Percentiles rank a stretch among this genome's conserved stretches.
Evolutionary conservation across 2,797 vertebrate species (phyloP).

Genomic region (Oceanodroma leucorhoa): DNA sequence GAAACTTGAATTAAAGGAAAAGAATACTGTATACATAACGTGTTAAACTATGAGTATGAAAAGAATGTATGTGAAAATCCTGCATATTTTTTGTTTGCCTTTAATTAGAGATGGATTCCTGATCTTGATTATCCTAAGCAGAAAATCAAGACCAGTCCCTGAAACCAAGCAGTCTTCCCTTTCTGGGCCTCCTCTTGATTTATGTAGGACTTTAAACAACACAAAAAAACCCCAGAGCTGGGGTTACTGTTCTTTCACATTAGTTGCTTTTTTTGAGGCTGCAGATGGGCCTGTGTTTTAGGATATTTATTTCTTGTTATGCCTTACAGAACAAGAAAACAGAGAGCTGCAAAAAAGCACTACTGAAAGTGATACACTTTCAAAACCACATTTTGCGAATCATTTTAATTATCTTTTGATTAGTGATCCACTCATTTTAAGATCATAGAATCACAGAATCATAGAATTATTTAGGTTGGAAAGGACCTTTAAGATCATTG

Average conservation of each 20-base stretch:
- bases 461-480: background rate
- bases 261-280: constrained; percentile 23
- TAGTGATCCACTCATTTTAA: background rate
- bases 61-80: constrained; percentile 70
- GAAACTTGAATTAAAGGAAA: constrained; percentile 48
- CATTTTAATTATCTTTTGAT: background rate
- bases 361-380: background rate
- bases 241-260: constrained; percentile 45
- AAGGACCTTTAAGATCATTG: background rate
- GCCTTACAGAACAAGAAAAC: constrained; percentile 36
- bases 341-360: background rate
- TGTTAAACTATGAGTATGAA: constrained; percentile 61
- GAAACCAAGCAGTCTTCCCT: constrained; percentile 66
- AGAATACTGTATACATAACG: constrained; percentile 44
- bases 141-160: constrained; percentile 71
- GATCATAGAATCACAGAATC: background rate
- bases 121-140: constrained; percentile 71
- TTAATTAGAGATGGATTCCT: constrained; percentile 79
- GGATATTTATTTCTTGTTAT: constrained; percentile 3
- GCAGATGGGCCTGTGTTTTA: constrained; percentile 35
- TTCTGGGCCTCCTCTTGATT: constrained; percentile 65
- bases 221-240: constrained; percentile 4
- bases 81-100: constrained; percentile 72
- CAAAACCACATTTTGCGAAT: background rate
- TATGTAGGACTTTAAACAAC: constrained; percentile 66